Evolutionary conservation across 2,888 invertebrate genomes (phyloP).

Genomic region (Melinaea marsaeus): DNA sequence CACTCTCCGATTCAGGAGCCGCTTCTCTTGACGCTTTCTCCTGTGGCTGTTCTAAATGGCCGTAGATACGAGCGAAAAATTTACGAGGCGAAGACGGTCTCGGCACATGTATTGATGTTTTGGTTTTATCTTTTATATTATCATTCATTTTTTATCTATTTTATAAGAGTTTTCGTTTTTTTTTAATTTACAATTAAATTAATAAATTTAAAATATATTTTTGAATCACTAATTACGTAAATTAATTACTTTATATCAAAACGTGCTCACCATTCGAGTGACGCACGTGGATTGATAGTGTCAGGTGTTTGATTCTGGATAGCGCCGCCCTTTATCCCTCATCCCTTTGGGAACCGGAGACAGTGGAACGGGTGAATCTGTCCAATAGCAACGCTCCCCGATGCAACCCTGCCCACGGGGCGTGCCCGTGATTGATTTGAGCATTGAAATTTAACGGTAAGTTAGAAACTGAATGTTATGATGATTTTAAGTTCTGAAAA

Average conservation of each 20-base stretch:
- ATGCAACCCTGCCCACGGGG: slow-evolving; percentile 46
- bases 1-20: slow-evolving; percentile 50
- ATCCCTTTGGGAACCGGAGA: slow-evolving; percentile 42
- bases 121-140: not conserved
- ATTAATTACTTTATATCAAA: slow-evolving; percentile 20
- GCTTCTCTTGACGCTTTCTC: slow-evolving; percentile 38
- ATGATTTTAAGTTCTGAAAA: not conserved
- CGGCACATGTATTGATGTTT: slow-evolving; percentile 49
- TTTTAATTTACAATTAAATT: slow-evolving; percentile 8
- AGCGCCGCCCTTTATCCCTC: slow-evolving; percentile 49
- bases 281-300: slow-evolving; percentile 57
- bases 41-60: slow-evolving; percentile 80
- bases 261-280: slow-evolving; percentile 47
- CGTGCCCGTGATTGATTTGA: slow-evolving; percentile 33
- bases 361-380: slow-evolving; percentile 44
- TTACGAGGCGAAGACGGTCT: slow-evolving; percentile 87
- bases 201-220: slow-evolving; percentile 8
- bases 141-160: slow-evolving; percentile 32
- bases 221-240: slow-evolving; percentile 11
- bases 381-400: slow-evolving; percentile 47
- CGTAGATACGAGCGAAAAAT: slow-evolving; percentile 89
- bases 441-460: not conserved
- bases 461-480: not conserved
- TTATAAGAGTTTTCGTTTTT: slow-evolving; percentile 47
- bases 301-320: slow-evolving; percentile 59